phyloP scores from a whole-genome alignment of 1,140 invertebrate genomes.

The Eueides isabella region DNA sequence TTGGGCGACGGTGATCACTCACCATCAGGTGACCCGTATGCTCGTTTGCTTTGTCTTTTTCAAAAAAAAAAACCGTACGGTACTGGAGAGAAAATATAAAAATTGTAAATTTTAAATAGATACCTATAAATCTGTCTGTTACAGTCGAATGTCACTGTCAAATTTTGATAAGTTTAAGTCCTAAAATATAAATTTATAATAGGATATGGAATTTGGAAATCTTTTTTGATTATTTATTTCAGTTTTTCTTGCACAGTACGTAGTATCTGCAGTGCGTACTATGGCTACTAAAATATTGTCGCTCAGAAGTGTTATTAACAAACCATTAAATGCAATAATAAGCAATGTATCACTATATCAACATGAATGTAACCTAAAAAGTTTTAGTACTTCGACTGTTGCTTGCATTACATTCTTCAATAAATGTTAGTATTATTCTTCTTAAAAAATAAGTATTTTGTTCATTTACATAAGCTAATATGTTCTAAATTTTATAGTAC shows the following conservation, averaged over 20 bases:
- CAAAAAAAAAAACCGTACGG: no score
- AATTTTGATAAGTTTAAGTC: not conserved
- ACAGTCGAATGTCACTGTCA: not conserved
- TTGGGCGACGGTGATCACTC: no score
- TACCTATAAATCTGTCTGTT: not conserved
- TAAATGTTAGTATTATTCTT: conserved; percentile 62
- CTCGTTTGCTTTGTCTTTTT: no score
- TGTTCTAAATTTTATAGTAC: conserved; percentile 79
- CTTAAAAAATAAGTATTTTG: not conserved
- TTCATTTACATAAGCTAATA: not conserved
- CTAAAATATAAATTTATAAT: not conserved
- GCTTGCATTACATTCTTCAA: conserved; percentile 70
- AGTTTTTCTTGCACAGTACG: conserved; percentile 2
- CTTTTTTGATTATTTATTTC: not conserved
- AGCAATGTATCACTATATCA: conserved; percentile 36
- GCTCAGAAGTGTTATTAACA: conserved; percentile 49
- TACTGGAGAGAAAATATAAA: no score
- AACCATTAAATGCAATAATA: conserved; percentile 49
- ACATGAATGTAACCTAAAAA: conserved; percentile 68
- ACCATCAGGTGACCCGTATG: no score
- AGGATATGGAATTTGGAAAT: not conserved
- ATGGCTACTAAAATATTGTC: conserved; percentile 61
- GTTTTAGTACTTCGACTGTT: conserved; percentile 60
- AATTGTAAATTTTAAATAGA: no score
- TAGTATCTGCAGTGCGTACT: conserved; percentile 11